Evolutionary conservation across 1,140 invertebrate genomes (phyloP), one percentile per base, ranked within the genome.

Genomic region (Drosophila rhopaloa): DNA sequence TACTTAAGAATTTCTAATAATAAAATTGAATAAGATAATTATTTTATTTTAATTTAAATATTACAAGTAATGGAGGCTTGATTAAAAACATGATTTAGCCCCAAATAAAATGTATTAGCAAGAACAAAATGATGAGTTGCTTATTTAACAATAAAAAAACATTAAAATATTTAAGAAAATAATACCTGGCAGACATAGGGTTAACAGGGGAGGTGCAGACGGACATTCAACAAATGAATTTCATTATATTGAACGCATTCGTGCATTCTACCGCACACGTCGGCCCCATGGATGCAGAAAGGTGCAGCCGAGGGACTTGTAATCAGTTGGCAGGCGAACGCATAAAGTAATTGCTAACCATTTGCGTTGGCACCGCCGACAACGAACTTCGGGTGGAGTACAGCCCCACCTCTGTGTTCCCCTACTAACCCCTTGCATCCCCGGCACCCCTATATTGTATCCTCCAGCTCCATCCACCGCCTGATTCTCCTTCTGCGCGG

Each of bases 231-330:
- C 83, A 88, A 88, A 88, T 88, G 83, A 88, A 88, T 88, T 88
- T 88, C 83, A 88, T 88, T 88, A 88, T 88, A 88, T 88, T 83
- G 83, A 89, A 88, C 79, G 84, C 83, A 88, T 88, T 88, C 83
- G 72, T 89, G 83, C 79, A 88, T 89, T 89, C 67, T 88, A 83
- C 83, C 83, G 84, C 83, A 88, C 83, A 88, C 84, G 84, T 88
- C 66, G 83, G 83, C 35, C 58, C 40, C 40, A 19, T 38, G 41
- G 56, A 53, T 13, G 14, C 58, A 51, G 55, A 55, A 56, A 77
- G 76, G 76, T 78, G 74, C 73, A 78, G 76, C 66, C 74, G 68
- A 85, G 82, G 82, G 75, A 79, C 83, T 88, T 88, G 83, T 88
- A 88, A 88, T 88, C 83, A 88, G 83, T 89, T 88, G 84, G 83